Evolutionary conservation across 2,888 invertebrate genomes (phyloP).

Genomic region (Germaria angustata): DNA sequence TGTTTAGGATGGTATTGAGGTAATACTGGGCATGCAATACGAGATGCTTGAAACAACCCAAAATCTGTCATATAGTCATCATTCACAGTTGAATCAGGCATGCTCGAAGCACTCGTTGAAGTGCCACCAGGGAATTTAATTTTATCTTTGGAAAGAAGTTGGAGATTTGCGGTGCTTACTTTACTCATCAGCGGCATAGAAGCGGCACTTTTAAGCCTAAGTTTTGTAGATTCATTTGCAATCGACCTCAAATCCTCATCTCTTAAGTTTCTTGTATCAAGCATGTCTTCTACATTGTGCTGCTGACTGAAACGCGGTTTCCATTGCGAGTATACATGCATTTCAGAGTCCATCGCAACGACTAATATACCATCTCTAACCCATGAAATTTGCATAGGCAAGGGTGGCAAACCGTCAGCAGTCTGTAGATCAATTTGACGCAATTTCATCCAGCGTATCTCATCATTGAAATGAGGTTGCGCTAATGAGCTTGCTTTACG

Average conservation of each 20-base stretch:
- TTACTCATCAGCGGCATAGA: slow-evolving; percentile 91
- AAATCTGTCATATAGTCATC: slow-evolving; percentile 94
- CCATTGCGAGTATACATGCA: slow-evolving; percentile 99
- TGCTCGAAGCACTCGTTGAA: slow-evolving; percentile 71
- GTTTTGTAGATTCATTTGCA: slow-evolving; percentile 85
- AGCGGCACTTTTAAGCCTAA: slow-evolving; percentile 86
- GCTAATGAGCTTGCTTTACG: slow-evolving; percentile 95
- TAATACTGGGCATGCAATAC: slow-evolving; percentile 97
- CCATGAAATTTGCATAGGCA: slow-evolving; percentile 99
- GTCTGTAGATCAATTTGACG: slow-evolving; percentile 94
- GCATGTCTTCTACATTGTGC: slow-evolving; percentile 84
- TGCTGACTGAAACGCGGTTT: slow-evolving; percentile 82
- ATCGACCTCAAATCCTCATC: slow-evolving; percentile 85
- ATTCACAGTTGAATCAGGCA: slow-evolving; percentile 78
- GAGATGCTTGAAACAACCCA: slow-evolving; percentile 97
- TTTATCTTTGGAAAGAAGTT: slow-evolving; percentile 87
- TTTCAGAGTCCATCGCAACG: slow-evolving; percentile 99
- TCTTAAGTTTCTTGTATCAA: slow-evolving; percentile 86
- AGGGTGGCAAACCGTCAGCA: slow-evolving; percentile 96
- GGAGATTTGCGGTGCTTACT: slow-evolving; percentile 91
- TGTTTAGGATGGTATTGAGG: slow-evolving; percentile 99
- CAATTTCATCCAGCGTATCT: slow-evolving; percentile 97
- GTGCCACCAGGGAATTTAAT: slow-evolving; percentile 81
- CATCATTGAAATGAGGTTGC: slow-evolving; percentile 93
- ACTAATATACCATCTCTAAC: slow-evolving; percentile 98